Conservation (phyloP, 2,888 invertebrate genomes). For the Philaethria dido region DNA sequence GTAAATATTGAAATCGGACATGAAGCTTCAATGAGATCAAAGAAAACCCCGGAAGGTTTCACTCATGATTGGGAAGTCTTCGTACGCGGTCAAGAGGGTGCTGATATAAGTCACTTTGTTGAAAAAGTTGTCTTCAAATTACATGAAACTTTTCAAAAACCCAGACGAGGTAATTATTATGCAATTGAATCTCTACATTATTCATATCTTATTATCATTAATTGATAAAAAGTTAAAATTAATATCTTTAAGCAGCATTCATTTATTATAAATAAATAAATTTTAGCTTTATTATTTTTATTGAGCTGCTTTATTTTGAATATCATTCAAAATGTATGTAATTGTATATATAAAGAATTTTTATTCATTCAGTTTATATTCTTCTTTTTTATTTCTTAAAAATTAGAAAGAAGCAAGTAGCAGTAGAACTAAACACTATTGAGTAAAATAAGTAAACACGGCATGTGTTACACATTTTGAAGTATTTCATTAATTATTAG, state of each 20-base stretch:
- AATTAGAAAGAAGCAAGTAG: no score
- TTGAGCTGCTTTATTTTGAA: no score
- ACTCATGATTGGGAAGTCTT: conserved; percentile 99
- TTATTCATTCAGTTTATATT: no score
- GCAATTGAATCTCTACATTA: conserved; percentile 19
- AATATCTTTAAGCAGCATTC: neutral
- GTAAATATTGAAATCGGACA: conserved; percentile 97
- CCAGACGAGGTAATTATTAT: conserved; percentile 89
- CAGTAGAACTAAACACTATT: no score
- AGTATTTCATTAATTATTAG: no score
- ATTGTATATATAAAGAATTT: no score
- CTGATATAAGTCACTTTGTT: conserved; percentile 94
- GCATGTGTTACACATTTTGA: no score
- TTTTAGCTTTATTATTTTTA: neutral
- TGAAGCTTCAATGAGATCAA: conserved; percentile 91
- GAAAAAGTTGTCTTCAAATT: conserved; percentile 96
- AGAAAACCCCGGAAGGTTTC: conserved; percentile 94
- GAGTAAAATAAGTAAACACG: no score
- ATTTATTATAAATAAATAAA: neutral
- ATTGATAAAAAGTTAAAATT: conserved; percentile 5
- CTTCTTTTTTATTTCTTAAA: no score
- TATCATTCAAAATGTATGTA: no score
- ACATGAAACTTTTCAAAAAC: conserved; percentile 96
- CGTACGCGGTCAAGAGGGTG: conserved; percentile 93
- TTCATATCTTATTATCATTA: conserved; percentile 29